Evolutionary conservation across 2,113 vertebrate species (phyloP), one percentile per base, ranked within the genome.

Genomic region (Rallus limicola): DNA sequence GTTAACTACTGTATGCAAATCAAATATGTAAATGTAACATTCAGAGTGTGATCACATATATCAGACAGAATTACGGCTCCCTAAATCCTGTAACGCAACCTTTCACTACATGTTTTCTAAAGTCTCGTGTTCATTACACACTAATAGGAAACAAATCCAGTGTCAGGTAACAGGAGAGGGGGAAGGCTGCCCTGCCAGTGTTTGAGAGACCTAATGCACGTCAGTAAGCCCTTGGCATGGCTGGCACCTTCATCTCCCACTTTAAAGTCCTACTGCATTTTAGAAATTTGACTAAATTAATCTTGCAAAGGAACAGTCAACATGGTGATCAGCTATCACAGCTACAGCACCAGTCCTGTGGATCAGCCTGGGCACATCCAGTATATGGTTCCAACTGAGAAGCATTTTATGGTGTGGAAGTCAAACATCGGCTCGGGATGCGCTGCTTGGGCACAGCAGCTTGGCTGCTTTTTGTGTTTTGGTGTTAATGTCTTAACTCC

Each of bases 21-120:
- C 93, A 97, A 96, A 95, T 93, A 96, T 96, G 96, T 53, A 95
- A 95, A 96, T 95, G 93, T 96, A 96, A 95, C 95, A 96, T 96
- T 96, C 95, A 96, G 91, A 92, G 77, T 40, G 88, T 53, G 86
- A 91, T 92, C 90, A 93, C 82, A 96, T 84, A 69, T 36, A 93
- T 92, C 90, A 95, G 90, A 40, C 58, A 86, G 90, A 93, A 84
- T 96, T 94, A 92, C 13, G 48, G 62, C 48, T 91, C 86, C 90
- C 86, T 40, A 72, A 75, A 62, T 71, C 86, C 86, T 23, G 1
- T 16, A 88, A 60, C 80, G 86, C 88, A 90, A 76, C 62, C 53
- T 81, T 91, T 88, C 0, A 0, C 53, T 92, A 28, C 69, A 36
- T 95, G 88, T 94, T 96, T 95, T 88, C 93, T 33, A 2, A 88